Percentiles rank a stretch among this genome's conserved stretches.
Evolutionary conservation across 1,140 invertebrate species (phyloP).

Genomic region (Drosophila murphyi): DNA sequence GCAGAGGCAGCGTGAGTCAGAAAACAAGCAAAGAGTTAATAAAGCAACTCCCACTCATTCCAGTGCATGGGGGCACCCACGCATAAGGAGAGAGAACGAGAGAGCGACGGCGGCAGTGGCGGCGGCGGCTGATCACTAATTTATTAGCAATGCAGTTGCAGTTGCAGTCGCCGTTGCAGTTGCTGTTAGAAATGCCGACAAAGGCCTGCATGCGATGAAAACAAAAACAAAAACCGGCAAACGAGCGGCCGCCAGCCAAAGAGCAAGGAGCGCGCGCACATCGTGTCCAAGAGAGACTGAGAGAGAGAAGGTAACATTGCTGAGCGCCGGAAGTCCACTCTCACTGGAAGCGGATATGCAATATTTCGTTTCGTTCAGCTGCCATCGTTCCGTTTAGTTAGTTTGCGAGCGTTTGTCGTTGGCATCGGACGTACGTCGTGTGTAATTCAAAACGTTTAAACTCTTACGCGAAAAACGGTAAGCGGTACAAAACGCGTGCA

Average conservation of each 20-base stretch:
- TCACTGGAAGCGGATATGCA: slow-evolving; percentile 48
- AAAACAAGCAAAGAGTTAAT: background rate
- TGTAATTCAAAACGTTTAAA: slow-evolving; percentile 2
- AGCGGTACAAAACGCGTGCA: slow-evolving; percentile 37
- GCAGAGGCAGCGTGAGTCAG: slow-evolving; percentile 6
- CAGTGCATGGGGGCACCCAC: slow-evolving; percentile 19
- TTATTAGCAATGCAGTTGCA: slow-evolving; percentile 57
- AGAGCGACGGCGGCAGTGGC: slow-evolving; percentile 8
- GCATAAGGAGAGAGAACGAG: background rate
- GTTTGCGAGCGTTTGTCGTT: slow-evolving; percentile 77
- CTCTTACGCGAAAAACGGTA: slow-evolving; percentile 1
- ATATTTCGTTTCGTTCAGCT: slow-evolving; percentile 6
- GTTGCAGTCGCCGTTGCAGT: slow-evolving; percentile 12
- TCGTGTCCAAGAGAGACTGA: slow-evolving; percentile 1
- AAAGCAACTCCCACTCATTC: slow-evolving; percentile 3
- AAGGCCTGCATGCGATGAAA: slow-evolving; percentile 40
- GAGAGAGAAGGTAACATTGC: slow-evolving; percentile 8
- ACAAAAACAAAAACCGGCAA: slow-evolving; percentile 53
- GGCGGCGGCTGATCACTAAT: slow-evolving; percentile 44
- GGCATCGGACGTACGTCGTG: slow-evolving; percentile 66
- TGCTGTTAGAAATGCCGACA: slow-evolving; percentile 54
- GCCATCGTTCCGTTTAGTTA: slow-evolving; percentile 18
- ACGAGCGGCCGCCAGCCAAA: slow-evolving; percentile 17
- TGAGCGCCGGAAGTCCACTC: slow-evolving; percentile 12
- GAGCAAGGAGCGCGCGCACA: slow-evolving; percentile 24